Evolutionary conservation across 2,113 vertebrate species (phyloP).

Genomic region (Lampris megalopsis): DNA sequence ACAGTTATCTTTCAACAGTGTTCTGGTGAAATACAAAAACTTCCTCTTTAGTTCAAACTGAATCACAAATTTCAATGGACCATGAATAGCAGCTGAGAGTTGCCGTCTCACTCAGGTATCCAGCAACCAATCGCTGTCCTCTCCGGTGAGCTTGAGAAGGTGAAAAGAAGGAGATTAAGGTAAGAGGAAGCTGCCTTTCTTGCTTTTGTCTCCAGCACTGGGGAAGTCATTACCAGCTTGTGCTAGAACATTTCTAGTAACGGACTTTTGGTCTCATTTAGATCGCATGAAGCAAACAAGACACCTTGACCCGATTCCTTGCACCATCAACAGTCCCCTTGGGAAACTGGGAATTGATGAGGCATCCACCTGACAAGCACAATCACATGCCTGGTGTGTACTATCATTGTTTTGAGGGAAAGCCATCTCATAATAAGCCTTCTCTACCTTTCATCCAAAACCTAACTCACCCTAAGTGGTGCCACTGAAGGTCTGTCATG

Average conservation of each 20-base stretch:
- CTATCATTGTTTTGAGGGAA: not conserved
- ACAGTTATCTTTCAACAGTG: not conserved
- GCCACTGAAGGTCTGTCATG: not conserved
- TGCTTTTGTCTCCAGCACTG: slow-evolving; percentile 34
- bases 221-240: slow-evolving; percentile 67
- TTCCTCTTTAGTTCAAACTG: not conserved
- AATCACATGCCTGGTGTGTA: not conserved
- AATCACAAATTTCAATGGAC: not conserved
- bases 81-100: not conserved
- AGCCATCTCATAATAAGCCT: slow-evolving; percentile 13
- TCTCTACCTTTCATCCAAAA: not conserved
- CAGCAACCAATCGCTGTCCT: slow-evolving; percentile 17
- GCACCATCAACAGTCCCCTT: slow-evolving; percentile 9
- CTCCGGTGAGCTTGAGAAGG: not conserved
- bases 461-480: not conserved
- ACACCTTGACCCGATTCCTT: slow-evolving; percentile 7
- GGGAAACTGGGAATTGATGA: not conserved
- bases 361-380: not conserved
- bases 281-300: slow-evolving; percentile 14
- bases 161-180: not conserved
- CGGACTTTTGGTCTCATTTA: slow-evolving; percentile 48
- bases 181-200: not conserved
- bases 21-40: not conserved
- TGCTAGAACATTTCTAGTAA: slow-evolving; percentile 19
- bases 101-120: slow-evolving; percentile 3